Evolutionary conservation across 2,888 invertebrate genomes (phyloP).

Genomic region (Diogma glabrata): DNA sequence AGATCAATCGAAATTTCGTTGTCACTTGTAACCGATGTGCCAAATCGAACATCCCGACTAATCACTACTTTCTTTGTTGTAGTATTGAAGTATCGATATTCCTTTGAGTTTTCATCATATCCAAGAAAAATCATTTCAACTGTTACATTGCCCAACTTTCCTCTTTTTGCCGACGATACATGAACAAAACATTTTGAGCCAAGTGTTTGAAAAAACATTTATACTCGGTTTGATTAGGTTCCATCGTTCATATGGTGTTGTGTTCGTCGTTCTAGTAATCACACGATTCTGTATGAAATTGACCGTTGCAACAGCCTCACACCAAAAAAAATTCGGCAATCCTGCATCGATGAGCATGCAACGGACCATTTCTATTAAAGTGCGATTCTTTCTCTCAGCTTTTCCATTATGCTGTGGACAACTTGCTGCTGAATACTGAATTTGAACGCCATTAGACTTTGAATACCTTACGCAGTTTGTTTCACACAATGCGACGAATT

Average conservation of each 20-base stretch:
- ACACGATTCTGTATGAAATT: constrained; percentile 17
- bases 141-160: no score
- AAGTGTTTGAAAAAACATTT: constrained; percentile 14
- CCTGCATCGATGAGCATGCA: no score
- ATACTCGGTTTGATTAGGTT: constrained; percentile 1
- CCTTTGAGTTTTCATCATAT: constrained; percentile 10
- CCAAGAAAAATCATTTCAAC: background rate
- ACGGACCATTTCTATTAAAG: no score
- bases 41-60: constrained; percentile 16
- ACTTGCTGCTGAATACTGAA: background rate
- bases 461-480: constrained; percentile 10
- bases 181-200: constrained; percentile 9
- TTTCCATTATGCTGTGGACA: background rate
- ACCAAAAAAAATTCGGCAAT: background rate
- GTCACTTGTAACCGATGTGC: background rate
- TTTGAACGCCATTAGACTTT: background rate
- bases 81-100: constrained; percentile 10
- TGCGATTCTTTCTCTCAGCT: no score
- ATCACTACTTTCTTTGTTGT: constrained; percentile 11
- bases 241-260: constrained; percentile 9
- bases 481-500: constrained; percentile 16
- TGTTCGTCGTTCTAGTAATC: background rate
- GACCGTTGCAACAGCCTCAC: constrained; percentile 14
- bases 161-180: background rate
- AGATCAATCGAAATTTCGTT: background rate